A percentile compares a stretch with the other conserved stretches of the same genome.
Evolutionary conservation across 2,113 vertebrate genomes (phyloP).

Genomic region (Cettia cetti): DNA sequence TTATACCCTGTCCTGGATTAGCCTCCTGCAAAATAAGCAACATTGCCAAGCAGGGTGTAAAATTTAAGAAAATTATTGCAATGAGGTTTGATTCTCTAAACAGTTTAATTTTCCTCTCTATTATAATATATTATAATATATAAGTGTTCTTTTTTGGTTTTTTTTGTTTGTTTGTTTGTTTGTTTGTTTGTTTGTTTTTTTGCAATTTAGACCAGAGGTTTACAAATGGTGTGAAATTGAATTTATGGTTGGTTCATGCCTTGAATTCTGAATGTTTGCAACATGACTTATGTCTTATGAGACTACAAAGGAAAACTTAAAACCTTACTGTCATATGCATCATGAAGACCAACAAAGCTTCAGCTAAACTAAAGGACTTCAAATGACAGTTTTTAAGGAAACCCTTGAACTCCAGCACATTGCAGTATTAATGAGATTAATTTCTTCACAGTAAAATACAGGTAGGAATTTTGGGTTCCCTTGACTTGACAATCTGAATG

Average conservation of each 20-base stretch:
- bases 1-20: background rate
- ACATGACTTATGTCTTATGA: background rate
- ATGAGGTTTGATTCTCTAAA: background rate
- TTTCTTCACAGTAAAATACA: background rate
- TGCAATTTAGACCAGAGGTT: background rate
- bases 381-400: background rate
- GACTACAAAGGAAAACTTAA: background rate
- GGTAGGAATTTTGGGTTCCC: background rate
- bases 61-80: background rate
- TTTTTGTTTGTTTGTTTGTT: too few relatives aligned
- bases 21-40: background rate
- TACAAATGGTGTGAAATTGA: background rate
- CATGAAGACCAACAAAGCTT: background rate
- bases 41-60: background rate
- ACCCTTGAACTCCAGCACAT: background rate
- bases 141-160: background rate
- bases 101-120: background rate
- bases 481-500: background rate
- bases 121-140: background rate
- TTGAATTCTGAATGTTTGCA: background rate
- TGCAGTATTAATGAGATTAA: background rate
- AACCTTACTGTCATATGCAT: background rate
- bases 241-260: background rate
- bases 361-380: background rate
- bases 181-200: too few relatives aligned